Conservation (phyloP, 2,888 invertebrate genomes). For the Caenorhabditis angaria region DNA sequence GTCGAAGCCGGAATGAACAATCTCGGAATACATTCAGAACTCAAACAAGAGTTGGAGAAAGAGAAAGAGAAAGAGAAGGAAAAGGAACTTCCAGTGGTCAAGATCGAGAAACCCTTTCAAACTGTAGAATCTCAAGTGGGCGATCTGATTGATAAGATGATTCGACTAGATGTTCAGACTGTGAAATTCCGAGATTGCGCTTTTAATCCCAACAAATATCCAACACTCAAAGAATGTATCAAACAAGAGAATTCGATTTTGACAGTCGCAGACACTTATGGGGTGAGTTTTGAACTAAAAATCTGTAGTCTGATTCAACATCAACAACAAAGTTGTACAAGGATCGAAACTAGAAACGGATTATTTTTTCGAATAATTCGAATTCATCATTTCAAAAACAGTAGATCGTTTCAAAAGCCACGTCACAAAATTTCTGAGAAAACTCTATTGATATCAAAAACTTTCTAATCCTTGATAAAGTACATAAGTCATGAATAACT, state of each 20-base stretch:
- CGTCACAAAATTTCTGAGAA: no score
- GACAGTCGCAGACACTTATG: background rate
- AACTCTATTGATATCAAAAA: no score
- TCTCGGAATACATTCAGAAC: background rate
- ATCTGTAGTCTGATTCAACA: background rate
- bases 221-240: background rate
- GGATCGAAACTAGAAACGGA: no score
- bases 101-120: background rate
- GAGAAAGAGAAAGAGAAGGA: no score
- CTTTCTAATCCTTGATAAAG: no score
- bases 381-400: no score
- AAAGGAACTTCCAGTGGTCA: no score
- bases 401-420: no score
- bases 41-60: background rate
- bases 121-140: background rate
- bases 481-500: no score
- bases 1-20: conserved; percentile 60
- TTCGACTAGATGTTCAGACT: background rate
- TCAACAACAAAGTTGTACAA: background rate
- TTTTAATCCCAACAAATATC: background rate
- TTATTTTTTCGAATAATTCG: no score
- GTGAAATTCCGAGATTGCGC: background rate
- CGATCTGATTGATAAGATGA: background rate
- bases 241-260: background rate
- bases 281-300: background rate